Conservation (phyloP, 2,797 vertebrate species). For the Cynodonichthys magdalenae region DNA sequence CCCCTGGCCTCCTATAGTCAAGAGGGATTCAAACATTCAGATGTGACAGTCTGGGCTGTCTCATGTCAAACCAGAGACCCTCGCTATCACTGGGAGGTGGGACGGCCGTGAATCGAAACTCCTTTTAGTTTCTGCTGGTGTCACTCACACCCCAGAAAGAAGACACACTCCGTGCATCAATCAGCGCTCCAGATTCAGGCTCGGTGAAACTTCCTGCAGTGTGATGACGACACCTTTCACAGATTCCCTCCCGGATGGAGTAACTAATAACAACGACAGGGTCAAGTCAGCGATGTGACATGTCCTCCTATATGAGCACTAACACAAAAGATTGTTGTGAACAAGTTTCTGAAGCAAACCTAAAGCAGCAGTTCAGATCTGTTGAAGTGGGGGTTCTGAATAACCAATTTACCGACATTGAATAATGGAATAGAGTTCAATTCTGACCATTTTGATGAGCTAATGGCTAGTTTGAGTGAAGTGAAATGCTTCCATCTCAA, state of each 20-base stretch:
- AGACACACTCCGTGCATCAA: conserved; percentile 78
- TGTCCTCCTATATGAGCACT: background rate
- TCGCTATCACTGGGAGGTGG: conserved; percentile 68
- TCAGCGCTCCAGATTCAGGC: conserved; percentile 67
- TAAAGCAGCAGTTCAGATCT: background rate
- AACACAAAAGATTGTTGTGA: conserved; percentile 12
- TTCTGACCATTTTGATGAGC: too few relatives aligned
- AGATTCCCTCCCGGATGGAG: conserved; percentile 39
- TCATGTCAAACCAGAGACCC: conserved; percentile 79
- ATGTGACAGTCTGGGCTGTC: conserved; percentile 82
- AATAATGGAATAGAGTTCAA: too few relatives aligned
- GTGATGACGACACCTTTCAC: conserved; percentile 34
- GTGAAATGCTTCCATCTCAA: too few relatives aligned
- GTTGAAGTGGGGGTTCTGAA: too few relatives aligned
- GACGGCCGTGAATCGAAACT: conserved; percentile 61
- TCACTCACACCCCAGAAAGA: conserved; percentile 72
- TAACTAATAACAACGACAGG: conserved; percentile 22
- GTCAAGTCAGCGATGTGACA: conserved; percentile 7
- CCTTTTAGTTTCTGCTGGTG: conserved; percentile 77
- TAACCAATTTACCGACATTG: too few relatives aligned
- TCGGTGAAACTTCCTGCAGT: conserved; percentile 49
- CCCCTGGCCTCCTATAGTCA: conserved; percentile 81
- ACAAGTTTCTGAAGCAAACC: conserved; percentile 57
- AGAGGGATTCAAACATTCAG: conserved; percentile 79
- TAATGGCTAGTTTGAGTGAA: too few relatives aligned